These are phyloP conservation scores for Trichacis sp. DNA, from an alignment of 2,888 invertebrate genomes.

Conservation along the genomic window DNA sequence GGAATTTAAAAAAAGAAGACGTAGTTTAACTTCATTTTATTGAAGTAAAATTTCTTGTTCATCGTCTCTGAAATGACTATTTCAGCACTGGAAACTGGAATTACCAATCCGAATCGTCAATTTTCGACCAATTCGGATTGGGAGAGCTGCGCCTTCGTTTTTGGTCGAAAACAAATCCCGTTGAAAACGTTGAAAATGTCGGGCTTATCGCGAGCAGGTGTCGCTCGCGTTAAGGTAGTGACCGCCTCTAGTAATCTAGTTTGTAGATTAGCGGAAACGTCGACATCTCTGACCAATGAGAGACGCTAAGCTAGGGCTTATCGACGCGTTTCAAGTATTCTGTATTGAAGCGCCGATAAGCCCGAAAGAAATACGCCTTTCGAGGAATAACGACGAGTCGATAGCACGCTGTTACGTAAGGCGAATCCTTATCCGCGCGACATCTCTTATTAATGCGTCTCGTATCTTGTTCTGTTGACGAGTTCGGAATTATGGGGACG, in stretches of 20 bases:
- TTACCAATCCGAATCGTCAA: no score
- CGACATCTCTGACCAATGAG: conserved; percentile 40
- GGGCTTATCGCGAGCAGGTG: conserved; percentile 42
- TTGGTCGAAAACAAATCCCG: no score
- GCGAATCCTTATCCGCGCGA: conserved; percentile 37
- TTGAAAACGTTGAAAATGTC: conserved; percentile 29
- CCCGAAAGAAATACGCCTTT: conserved; percentile 41
- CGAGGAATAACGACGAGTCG: conserved; percentile 29
- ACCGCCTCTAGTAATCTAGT: conserved; percentile 37
- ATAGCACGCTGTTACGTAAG: conserved; percentile 32
- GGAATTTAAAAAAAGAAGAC: no score
- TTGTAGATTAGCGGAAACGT: conserved; percentile 40
- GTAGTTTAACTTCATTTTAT: no score
- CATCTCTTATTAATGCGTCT: conserved; percentile 38
- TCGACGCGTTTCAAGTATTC: conserved; percentile 35
- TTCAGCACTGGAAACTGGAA: no score
- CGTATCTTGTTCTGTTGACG: conserved; percentile 11
- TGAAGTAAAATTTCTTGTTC: no score
- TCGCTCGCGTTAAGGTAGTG: conserved; percentile 36
- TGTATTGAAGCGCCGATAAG: conserved; percentile 35
- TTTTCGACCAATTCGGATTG: no score
- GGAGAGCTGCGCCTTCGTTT: no score
- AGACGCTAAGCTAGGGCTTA: conserved; percentile 22
- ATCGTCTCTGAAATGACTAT: no score
- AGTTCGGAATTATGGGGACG: conserved; percentile 21